Percentiles rank a stretch among this genome's conserved stretches.
Conservation (phyloP, 2,888 invertebrate genomes). For the Campaea margaritaria region DNA sequence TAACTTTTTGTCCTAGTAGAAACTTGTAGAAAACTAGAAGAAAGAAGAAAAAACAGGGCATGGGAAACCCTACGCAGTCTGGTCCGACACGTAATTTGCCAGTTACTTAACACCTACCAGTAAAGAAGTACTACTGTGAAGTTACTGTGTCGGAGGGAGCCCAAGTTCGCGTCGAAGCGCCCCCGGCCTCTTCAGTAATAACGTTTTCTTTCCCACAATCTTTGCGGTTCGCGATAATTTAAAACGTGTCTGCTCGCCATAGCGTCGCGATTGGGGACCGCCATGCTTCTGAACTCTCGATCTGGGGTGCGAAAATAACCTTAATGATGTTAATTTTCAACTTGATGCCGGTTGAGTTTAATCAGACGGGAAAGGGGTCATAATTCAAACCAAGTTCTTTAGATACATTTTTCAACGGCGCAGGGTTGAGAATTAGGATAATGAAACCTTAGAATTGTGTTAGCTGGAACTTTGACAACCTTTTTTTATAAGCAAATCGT, state of each 20-base stretch:
- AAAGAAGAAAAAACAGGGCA: too few relatives aligned
- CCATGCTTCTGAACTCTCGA: slow-evolving; percentile 31
- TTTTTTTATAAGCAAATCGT: neutral
- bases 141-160: slow-evolving; percentile 39
- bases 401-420: neutral
- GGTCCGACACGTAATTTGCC: too few relatives aligned
- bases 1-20: too few relatives aligned
- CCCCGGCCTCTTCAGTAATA: slow-evolving; percentile 53
- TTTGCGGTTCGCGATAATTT: slow-evolving; percentile 64
- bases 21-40: too few relatives aligned
- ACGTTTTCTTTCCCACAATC: slow-evolving; percentile 65
- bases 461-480: neutral
- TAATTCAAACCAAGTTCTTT: slow-evolving; percentile 9
- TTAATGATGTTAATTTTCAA: slow-evolving; percentile 60
- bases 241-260: slow-evolving; percentile 64
- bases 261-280: slow-evolving; percentile 40
- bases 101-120: neutral
- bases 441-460: neutral
- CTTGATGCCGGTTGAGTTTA: slow-evolving; percentile 18
- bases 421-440: neutral
- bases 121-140: slow-evolving; percentile 4
- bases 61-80: too few relatives aligned
- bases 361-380: slow-evolving; percentile 21
- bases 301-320: slow-evolving; percentile 48
- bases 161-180: slow-evolving; percentile 41